Evolutionary conservation across 1,140 invertebrate species (phyloP).

Genomic region (Drosophila setifemur): DNA sequence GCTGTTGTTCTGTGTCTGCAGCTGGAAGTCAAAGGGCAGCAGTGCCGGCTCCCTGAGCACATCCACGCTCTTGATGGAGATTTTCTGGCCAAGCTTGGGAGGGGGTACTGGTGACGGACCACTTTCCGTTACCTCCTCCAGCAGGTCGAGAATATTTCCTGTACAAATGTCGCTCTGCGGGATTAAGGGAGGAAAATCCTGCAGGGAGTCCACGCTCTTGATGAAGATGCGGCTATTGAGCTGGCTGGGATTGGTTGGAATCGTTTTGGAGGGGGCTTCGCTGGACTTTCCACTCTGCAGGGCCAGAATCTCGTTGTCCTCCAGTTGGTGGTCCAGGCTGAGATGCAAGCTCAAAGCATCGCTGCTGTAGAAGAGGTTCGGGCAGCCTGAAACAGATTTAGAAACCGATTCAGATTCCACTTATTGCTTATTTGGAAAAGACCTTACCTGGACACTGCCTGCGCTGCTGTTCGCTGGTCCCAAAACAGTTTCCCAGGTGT

Average conservation of each 20-base stretch:
- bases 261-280: not conserved
- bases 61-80: conserved; percentile 80
- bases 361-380: conserved; percentile 83
- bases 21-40: conserved; percentile 61
- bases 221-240: conserved; percentile 74
- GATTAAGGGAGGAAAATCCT: conserved; percentile 53
- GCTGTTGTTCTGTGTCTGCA: conserved; percentile 23
- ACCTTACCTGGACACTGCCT: conserved; percentile 52
- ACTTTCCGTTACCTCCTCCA: conserved; percentile 48
- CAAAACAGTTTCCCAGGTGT: conserved; percentile 43
- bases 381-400: conserved; percentile 71
- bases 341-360: conserved; percentile 83
- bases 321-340: conserved; percentile 82
- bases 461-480: conserved; percentile 24
- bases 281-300: conserved; percentile 18
- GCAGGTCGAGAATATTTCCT: conserved; percentile 55
- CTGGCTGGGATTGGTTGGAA: not conserved
- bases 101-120: not conserved
- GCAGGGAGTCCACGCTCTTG: conserved; percentile 73
- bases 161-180: conserved; percentile 1
- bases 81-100: conserved; percentile 64
- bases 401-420: not conserved
- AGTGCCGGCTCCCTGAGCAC: conserved; percentile 69
- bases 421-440: conserved; percentile 24
- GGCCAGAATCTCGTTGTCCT: conserved; percentile 62